A percentile compares a stretch with the other conserved stretches of the same genome.
Conservation (phyloP, 2,113 vertebrate genomes). For the Picathartes gymnocephalus region DNA sequence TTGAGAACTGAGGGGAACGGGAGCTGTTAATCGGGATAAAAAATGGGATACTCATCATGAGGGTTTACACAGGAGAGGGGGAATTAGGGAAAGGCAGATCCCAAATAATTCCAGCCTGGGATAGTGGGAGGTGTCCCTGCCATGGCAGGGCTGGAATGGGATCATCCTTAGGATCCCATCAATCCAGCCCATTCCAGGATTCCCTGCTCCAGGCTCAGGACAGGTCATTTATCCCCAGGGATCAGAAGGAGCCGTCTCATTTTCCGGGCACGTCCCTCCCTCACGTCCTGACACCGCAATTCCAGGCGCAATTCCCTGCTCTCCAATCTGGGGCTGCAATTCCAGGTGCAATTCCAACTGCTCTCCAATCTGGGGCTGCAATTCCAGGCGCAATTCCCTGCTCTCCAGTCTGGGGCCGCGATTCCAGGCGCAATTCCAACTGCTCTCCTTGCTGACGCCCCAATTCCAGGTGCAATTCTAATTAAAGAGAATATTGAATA, state of each 20-base stretch:
- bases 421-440: too few species aligned
- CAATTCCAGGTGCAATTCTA: not conserved
- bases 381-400: fast-evolving
- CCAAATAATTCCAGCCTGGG: not conserved
- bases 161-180: not conserved
- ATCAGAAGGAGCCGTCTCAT: not conserved
- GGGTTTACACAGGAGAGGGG: not conserved
- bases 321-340: not conserved
- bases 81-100: not conserved
- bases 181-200: not conserved
- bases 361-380: too few species aligned
- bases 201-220: too few species aligned
- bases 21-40: not conserved
- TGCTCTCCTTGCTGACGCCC: not conserved
- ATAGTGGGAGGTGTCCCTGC: not conserved
- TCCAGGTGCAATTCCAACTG: not conserved
- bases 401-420: too few species aligned
- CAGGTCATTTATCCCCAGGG: not conserved
- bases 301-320: not conserved
- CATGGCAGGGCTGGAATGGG: not conserved
- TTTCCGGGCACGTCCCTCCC: not conserved
- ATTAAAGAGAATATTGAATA: too few species aligned
- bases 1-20: not conserved
- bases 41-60: not conserved
- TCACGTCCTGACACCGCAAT: fast-evolving